These are phyloP conservation scores for Aurelia sp. DNA, from an alignment of 30 jellyfish, hydroid and myxozoan genomes.

Conservation along the genomic window DNA sequence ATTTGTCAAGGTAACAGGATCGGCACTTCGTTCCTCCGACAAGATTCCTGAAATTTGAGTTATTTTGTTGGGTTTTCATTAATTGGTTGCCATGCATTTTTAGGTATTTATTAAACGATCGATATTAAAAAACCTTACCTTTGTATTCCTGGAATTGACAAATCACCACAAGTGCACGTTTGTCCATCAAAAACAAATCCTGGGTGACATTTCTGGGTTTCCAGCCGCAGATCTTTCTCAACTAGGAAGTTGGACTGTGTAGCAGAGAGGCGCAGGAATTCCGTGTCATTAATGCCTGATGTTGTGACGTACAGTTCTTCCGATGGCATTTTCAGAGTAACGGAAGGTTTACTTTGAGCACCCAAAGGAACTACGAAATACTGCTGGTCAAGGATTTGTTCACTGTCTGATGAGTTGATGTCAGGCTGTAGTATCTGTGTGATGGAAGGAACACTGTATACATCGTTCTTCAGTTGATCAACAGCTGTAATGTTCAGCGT, in stretches of 20 bases:
- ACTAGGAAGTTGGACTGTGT: constrained; percentile 56
- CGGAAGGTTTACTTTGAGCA: background rate
- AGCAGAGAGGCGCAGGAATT: constrained; percentile 48
- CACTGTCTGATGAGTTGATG: constrained; percentile 5
- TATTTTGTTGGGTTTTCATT: too few relatives aligned
- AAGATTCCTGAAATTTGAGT: too few relatives aligned
- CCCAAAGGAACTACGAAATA: constrained; percentile 31
- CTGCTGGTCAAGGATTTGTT: constrained; percentile 24
- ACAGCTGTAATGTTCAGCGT: constrained; percentile 39
- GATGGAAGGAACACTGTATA: constrained; percentile 63
- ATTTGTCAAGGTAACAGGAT: too few relatives aligned
- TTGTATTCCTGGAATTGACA: constrained; percentile 34
- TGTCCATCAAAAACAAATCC: constrained; percentile 45
- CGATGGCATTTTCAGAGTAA: constrained; percentile 29
- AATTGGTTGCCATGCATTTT: too few relatives aligned
- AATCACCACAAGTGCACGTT: constrained; percentile 52
- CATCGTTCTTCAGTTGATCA: constrained; percentile 49
- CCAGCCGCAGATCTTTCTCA: constrained; percentile 24
- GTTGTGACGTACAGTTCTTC: constrained; percentile 3
- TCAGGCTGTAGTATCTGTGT: constrained; percentile 4
- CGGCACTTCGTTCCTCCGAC: too few relatives aligned
- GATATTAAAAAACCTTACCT: constrained; percentile 3
- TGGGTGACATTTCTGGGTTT: constrained; percentile 64
- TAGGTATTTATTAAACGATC: background rate
- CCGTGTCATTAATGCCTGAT: constrained; percentile 37